Percentiles rank a stretch among this genome's conserved stretches.
These are phyloP conservation scores for Cotesia typhae DNA, from an alignment of 1,140 invertebrate species.

Conservation along the genomic window DNA sequence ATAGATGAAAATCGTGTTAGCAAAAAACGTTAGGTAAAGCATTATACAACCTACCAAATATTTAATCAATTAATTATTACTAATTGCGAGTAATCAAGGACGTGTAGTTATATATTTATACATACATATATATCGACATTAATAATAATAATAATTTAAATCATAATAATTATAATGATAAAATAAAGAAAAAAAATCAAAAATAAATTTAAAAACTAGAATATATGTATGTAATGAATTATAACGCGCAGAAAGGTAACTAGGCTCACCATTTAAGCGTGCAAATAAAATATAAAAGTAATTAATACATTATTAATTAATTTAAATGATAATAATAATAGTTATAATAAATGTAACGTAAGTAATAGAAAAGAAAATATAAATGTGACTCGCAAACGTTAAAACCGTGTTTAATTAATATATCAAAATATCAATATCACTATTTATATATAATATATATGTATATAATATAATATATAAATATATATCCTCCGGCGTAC, in stretches of 20 bases:
- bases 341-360: neutral
- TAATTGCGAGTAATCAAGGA: slow-evolving; percentile 22
- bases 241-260: slow-evolving; percentile 47
- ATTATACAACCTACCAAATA: slow-evolving; percentile 62
- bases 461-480: slow-evolving; percentile 8
- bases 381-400: neutral
- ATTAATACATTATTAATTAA: neutral
- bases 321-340: too few species aligned
- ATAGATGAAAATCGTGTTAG: slow-evolving; percentile 57
- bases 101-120: slow-evolving; percentile 26
- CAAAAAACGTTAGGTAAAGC: slow-evolving; percentile 50
- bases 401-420: slow-evolving; percentile 18
- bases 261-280: slow-evolving; percentile 62
- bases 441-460: neutral
- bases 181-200: slow-evolving; percentile 40
- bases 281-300: slow-evolving; percentile 49
- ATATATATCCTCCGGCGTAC: too few species aligned
- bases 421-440: neutral
- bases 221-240: slow-evolving; percentile 4
- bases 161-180: slow-evolving; percentile 18
- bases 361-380: slow-evolving; percentile 8
- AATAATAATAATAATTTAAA: too few species aligned
- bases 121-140: slow-evolving; percentile 21
- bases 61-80: slow-evolving; percentile 35
- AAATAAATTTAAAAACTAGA: slow-evolving; percentile 27